These are phyloP conservation scores for Oedothorax gibbosus DNA, from an alignment of 1,140 invertebrate genomes.

Conservation along the genomic window DNA sequence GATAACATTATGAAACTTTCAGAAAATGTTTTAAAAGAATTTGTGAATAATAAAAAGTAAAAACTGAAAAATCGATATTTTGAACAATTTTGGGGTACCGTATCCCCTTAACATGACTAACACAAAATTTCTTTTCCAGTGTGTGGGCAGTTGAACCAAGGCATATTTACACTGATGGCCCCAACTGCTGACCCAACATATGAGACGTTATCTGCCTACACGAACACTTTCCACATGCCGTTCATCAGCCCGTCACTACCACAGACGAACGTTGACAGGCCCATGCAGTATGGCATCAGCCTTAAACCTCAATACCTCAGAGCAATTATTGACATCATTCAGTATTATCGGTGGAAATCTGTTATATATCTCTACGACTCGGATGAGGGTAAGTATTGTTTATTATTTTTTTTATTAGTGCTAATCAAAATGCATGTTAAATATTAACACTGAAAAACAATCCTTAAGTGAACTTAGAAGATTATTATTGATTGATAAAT, in stretches of 20 bases:
- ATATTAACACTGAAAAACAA: neutral
- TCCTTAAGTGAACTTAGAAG: neutral
- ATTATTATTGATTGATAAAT: neutral
- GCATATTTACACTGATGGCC: constrained; percentile 90
- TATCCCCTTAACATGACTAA: no score
- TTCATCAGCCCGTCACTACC: constrained; percentile 94
- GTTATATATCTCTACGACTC: constrained; percentile 96
- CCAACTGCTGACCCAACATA: constrained; percentile 92
- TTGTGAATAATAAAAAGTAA: no score
- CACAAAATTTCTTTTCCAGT: constrained; percentile 76
- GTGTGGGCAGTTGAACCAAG: constrained; percentile 89
- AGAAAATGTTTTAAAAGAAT: no score
- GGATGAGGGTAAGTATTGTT: constrained; percentile 86
- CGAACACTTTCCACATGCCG: constrained; percentile 95
- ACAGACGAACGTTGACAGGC: constrained; percentile 88
- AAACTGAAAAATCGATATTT: no score
- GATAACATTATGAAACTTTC: no score
- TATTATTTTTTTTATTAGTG: neutral
- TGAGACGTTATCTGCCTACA: constrained; percentile 93
- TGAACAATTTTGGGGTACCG: no score
- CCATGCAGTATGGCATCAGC: constrained; percentile 87
- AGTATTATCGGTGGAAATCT: constrained; percentile 90
- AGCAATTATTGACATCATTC: constrained; percentile 92
- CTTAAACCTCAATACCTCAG: constrained; percentile 95
- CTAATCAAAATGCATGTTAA: neutral